Percentiles rank a stretch among this genome's conserved stretches.
Conservation (phyloP, 2,113 vertebrate species). For the Lagopus leucura region DNA sequence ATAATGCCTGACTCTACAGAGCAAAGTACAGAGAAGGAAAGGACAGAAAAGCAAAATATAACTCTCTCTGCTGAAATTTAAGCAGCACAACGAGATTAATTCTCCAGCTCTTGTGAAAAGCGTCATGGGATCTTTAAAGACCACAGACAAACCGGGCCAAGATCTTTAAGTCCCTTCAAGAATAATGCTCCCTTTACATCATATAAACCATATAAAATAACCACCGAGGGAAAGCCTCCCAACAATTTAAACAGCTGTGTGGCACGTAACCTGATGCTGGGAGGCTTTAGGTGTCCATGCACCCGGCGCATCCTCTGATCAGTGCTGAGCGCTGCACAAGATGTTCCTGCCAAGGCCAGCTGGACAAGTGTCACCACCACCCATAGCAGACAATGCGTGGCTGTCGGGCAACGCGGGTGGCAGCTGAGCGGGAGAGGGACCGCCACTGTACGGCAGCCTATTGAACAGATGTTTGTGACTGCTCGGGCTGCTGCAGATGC, state of each 20-base stretch:
- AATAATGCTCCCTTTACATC: conserved; percentile 40
- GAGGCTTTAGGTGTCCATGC: background rate
- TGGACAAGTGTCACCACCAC: rapidly evolving
- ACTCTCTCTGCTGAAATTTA: conserved; percentile 34
- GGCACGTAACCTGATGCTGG: background rate
- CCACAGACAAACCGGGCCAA: conserved; percentile 2
- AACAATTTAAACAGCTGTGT: conserved; percentile 48
- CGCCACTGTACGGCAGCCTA: background rate
- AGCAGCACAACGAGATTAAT: conserved; percentile 35
- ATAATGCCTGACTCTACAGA: conserved; percentile 41
- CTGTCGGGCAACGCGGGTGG: rapidly evolving
- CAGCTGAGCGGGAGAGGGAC: background rate
- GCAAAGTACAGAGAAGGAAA: background rate
- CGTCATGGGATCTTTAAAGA: conserved; percentile 60
- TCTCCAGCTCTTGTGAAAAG: conserved; percentile 37
- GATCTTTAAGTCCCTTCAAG: conserved; percentile 36
- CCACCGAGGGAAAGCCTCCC: background rate
- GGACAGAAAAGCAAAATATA: conserved; percentile 21
- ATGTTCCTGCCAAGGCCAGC: background rate
- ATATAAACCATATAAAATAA: conserved; percentile 39
- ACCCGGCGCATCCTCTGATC: background rate
- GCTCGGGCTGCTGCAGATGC: background rate
- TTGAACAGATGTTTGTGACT: background rate
- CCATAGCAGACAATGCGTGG: rapidly evolving
- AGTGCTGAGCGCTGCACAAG: rapidly evolving